Percentiles rank a stretch among this genome's conserved stretches.
Conservation (phyloP, 2,888 invertebrate genomes). For the Rhaphigaster nebulosa region DNA sequence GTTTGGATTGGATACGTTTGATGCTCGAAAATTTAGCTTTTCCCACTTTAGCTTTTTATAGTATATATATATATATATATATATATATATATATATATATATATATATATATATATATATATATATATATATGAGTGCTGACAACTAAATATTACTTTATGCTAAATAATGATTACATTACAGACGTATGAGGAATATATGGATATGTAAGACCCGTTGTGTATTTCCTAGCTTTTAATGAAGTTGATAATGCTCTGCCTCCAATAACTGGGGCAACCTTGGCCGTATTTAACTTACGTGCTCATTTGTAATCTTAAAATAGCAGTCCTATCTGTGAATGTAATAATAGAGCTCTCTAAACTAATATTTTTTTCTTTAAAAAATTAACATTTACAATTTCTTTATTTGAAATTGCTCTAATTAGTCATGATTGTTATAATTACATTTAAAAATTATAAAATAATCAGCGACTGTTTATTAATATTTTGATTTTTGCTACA, state of each 20-base stretch:
- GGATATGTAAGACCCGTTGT: background rate
- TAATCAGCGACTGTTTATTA: background rate
- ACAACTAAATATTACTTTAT: too few relatives aligned
- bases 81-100: too few relatives aligned
- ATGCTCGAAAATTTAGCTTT: too few relatives aligned
- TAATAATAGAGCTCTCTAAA: constrained; percentile 32
- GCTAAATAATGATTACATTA: background rate
- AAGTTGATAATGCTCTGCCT: constrained; percentile 2
- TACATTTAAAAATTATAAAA: background rate
- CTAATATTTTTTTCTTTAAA: background rate
- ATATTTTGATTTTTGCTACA: background rate
- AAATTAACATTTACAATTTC: background rate
- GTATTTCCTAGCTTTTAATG: background rate
- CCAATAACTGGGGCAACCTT: constrained; percentile 39
- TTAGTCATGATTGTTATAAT: background rate
- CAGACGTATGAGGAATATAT: background rate
- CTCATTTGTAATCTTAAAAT: constrained; percentile 46
- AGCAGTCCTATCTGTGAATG: constrained; percentile 12
- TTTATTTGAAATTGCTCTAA: background rate
- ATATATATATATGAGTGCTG: too few relatives aligned
- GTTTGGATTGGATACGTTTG: too few relatives aligned
- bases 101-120: too few relatives aligned
- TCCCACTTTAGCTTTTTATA: too few relatives aligned
- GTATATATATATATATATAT: too few relatives aligned
- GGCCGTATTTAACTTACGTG: constrained; percentile 44